Conservation (phyloP, 2,113 vertebrate genomes). For the Sclerurus mexicanus region DNA sequence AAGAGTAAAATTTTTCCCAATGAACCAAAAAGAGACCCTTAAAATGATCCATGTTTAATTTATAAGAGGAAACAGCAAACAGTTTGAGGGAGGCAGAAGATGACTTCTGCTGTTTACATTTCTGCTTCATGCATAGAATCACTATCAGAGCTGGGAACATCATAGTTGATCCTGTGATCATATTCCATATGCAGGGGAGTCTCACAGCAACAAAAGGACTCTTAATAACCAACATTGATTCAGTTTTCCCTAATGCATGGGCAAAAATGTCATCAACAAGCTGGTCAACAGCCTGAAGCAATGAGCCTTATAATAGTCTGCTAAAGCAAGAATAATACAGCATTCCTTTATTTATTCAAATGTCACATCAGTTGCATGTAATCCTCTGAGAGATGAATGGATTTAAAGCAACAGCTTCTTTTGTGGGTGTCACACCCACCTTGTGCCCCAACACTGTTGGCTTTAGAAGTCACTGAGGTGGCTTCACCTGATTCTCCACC, state of each 20-base stretch:
- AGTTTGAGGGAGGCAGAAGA: neutral
- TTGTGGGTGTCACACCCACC: fast-evolving
- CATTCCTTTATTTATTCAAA: neutral
- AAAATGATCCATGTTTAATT: neutral
- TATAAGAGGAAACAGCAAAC: neutral
- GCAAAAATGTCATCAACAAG: conserved; percentile 19
- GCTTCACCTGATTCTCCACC: neutral
- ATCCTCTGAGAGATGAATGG: fast-evolving
- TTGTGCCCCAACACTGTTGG: neutral
- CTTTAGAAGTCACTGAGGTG: neutral
- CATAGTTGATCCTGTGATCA: neutral
- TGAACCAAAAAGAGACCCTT: neutral
- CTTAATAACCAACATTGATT: conserved; percentile 46
- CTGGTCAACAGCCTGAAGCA: conserved; percentile 12
- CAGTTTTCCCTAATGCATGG: neutral
- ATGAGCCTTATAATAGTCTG: neutral
- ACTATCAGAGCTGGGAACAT: neutral
- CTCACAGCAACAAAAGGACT: neutral
- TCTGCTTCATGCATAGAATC: neutral
- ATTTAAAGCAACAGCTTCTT: neutral
- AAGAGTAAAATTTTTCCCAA: neutral
- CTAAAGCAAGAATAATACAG: conserved; percentile 17
- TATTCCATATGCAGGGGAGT: neutral
- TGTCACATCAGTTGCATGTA: neutral
- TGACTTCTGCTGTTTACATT: neutral